Percentiles rank a stretch among this genome's conserved stretches.
phyloP scores from a whole-genome alignment of 2,888 invertebrate genomes.

The Caenorhabditis sp. region DNA sequence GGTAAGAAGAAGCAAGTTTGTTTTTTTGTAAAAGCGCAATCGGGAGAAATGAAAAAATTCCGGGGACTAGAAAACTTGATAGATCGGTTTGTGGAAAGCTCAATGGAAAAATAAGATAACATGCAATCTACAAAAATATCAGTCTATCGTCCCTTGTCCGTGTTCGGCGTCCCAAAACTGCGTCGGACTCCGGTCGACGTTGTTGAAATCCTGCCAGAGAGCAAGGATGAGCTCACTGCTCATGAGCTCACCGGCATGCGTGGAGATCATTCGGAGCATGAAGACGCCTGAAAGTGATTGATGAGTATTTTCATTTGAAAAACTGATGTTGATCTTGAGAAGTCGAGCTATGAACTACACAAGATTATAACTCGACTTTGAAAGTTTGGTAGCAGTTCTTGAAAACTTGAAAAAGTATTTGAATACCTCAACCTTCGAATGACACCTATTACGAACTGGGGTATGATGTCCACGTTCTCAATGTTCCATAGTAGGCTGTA shows the following conservation, averaged over 20 bases:
- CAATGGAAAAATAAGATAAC: background rate
- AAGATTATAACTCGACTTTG: too few relatives aligned
- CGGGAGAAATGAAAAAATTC: conserved; percentile 2
- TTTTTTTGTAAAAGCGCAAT: conserved; percentile 35
- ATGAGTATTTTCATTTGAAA: too few relatives aligned
- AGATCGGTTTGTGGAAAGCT: conserved; percentile 25
- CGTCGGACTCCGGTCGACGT: conserved; percentile 82
- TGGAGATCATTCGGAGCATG: conserved; percentile 83
- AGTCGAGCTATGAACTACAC: too few relatives aligned
- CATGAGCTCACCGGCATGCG: conserved; percentile 83
- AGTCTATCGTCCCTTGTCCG: conserved; percentile 73
- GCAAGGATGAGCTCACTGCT: conserved; percentile 83
- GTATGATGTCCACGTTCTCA: too few relatives aligned
- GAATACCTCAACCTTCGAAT: too few relatives aligned
- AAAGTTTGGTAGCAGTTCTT: too few relatives aligned
- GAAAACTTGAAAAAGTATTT: too few relatives aligned
- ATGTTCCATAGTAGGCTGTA: too few relatives aligned
- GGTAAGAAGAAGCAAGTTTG: conserved; percentile 37
- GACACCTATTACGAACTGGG: too few relatives aligned
- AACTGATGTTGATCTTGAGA: too few relatives aligned
- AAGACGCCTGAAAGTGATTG: conserved; percentile 80
- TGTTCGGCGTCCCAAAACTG: conserved; percentile 83
- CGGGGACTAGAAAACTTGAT: conserved; percentile 30
- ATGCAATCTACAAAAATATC: conserved; percentile 19
- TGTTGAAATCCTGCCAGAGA: conserved; percentile 84